phyloP scores from a whole-genome alignment of 2,113 vertebrate species.

The Drymodes brunneopygia region DNA sequence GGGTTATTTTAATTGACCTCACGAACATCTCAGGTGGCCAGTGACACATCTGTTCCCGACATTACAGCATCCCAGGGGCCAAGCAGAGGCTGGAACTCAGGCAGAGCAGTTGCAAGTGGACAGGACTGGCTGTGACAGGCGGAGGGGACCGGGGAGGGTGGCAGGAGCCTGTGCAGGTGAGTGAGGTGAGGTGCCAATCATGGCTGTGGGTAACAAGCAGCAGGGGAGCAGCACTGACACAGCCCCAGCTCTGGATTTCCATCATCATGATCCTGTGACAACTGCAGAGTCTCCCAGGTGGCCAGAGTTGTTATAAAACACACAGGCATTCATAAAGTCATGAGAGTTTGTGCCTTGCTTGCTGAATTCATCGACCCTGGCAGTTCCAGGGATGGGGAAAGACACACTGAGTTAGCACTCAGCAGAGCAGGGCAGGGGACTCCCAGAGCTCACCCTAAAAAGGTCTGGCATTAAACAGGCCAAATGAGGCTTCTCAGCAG shows the following conservation, averaged over 20 bases:
- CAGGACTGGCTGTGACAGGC: not conserved
- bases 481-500: slow-evolving; percentile 10
- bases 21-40: not conserved
- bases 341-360: not conserved
- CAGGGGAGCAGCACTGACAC: not conserved
- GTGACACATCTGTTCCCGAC: not conserved
- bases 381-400: fast-evolving
- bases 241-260: not conserved
- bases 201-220: fast-evolving
- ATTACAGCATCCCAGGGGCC: not conserved
- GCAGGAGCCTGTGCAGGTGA: not conserved
- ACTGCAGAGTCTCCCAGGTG: not conserved
- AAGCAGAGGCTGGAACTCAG: not conserved
- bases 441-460: not conserved
- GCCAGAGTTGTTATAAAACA: not conserved
- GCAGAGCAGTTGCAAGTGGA: not conserved
- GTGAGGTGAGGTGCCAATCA: fast-evolving
- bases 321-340: not conserved
- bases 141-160: fast-evolving
- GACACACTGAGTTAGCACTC: not conserved
- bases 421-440: not conserved
- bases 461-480: slow-evolving; percentile 1
- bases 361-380: not conserved
- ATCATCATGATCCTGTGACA: not conserved
- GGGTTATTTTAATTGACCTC: not conserved